Evolutionary conservation across 2,888 invertebrate genomes (phyloP).

Genomic region (Himalopsyche kuldschensis): DNA sequence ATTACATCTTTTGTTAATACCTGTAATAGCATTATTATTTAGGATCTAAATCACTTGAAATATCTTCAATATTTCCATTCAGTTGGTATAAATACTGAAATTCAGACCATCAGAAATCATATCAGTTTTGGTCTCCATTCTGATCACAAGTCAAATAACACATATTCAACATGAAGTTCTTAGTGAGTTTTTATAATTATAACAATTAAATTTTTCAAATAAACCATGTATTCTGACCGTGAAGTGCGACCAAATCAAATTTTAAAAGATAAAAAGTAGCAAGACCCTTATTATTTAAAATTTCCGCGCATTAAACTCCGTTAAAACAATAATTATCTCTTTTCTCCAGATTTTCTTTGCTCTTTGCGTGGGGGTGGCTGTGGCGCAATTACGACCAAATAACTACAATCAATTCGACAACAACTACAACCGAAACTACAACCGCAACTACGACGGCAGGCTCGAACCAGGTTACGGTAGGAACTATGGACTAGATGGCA

Average conservation of each 20-base stretch:
- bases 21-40: background rate
- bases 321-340: background rate
- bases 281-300: too few species aligned
- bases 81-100: constrained; percentile 19
- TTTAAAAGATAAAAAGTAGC: too few species aligned
- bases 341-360: constrained; percentile 44
- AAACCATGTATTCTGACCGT: too few species aligned
- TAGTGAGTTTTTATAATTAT: constrained; percentile 48
- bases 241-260: too few species aligned
- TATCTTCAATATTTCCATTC: background rate
- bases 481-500: too few species aligned
- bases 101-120: background rate
- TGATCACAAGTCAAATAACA: constrained; percentile 37
- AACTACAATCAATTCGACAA: too few species aligned
- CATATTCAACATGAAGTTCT: constrained; percentile 46
- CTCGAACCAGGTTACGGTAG: too few species aligned
- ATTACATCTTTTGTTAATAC: background rate
- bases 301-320: background rate
- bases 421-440: too few species aligned
- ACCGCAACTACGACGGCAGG: too few species aligned
- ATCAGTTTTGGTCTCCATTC: constrained; percentile 20
- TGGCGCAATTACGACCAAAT: too few species aligned
- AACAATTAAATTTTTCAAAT: too few species aligned
- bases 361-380: constrained; percentile 47
- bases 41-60: background rate